Evolutionary conservation across 2,888 invertebrate species (phyloP).

Genomic region (Cecidostiba fungosa): DNA sequence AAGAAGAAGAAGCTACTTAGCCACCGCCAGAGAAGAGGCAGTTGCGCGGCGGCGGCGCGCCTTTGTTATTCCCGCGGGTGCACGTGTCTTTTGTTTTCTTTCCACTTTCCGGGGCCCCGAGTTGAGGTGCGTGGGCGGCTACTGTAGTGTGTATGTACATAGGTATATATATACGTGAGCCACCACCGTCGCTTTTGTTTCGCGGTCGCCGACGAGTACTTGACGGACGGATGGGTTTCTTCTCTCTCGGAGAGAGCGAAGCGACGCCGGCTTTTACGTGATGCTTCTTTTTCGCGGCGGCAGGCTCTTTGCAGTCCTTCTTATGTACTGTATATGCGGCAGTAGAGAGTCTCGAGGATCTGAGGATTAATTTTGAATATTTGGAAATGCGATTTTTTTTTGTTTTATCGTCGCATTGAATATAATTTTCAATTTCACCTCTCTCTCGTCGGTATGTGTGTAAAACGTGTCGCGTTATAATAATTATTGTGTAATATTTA

Average conservation of each 20-base stretch:
- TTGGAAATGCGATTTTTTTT: neutral
- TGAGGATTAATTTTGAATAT: neutral
- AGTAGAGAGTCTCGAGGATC: neutral
- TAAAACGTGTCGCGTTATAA: too few relatives aligned
- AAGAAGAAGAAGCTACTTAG: slow-evolving; percentile 46
- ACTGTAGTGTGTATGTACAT: neutral
- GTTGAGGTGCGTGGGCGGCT: neutral
- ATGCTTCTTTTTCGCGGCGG: neutral
- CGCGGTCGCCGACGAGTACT: slow-evolving; percentile 53
- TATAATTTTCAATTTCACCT: too few relatives aligned
- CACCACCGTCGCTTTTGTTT: slow-evolving; percentile 51
- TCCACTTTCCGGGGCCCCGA: slow-evolving; percentile 67
- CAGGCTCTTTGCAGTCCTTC: neutral
- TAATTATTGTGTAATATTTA: neutral
- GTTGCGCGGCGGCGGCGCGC: slow-evolving; percentile 39
- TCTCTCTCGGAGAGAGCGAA: slow-evolving; percentile 14
- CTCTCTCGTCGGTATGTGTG: too few relatives aligned
- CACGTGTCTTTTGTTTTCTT: slow-evolving; percentile 70
- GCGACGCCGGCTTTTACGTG: neutral
- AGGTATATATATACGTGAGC: neutral
- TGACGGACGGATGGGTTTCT: slow-evolving; percentile 61
- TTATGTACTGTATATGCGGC: neutral
- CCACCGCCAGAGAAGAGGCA: neutral
- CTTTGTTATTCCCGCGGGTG: slow-evolving; percentile 65
- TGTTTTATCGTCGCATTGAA: neutral